phyloP scores from a whole-genome alignment of 2,113 vertebrate species.

The Leiothrix lutea region DNA sequence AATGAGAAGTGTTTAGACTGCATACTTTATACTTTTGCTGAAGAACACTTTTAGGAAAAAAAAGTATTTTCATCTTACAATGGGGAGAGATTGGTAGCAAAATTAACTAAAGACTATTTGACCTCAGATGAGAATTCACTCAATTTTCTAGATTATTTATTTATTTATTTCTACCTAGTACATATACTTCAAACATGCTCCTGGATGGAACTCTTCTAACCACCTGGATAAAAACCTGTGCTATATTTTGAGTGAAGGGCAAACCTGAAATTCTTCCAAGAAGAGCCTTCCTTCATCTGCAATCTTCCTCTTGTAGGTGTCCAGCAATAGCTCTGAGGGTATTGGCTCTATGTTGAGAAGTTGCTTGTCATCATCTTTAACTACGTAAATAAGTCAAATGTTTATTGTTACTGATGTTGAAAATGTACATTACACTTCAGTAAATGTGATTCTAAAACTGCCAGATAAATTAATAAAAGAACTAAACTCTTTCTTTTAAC shows the following conservation, averaged over 20 bases:
- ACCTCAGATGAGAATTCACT: background rate
- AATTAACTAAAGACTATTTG: background rate
- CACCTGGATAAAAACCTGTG: background rate
- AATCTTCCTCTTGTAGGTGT: constrained; percentile 88
- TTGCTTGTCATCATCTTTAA: constrained; percentile 81
- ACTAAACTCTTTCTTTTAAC: background rate
- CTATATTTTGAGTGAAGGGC: background rate
- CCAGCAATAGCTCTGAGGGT: constrained; percentile 81
- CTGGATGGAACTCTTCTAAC: background rate
- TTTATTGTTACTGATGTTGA: background rate
- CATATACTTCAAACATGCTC: background rate
- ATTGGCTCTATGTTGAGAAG: constrained; percentile 89
- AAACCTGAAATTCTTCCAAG: constrained; percentile 95
- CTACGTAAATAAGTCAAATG: background rate
- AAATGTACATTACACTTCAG: background rate
- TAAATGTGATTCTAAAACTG: background rate
- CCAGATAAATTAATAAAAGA: background rate
- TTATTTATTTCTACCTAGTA: background rate
- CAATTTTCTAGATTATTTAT: background rate
- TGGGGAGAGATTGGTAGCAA: background rate
- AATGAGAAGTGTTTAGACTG: background rate
- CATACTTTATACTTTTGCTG: background rate
- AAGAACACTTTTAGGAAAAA: background rate
- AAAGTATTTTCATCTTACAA: background rate
- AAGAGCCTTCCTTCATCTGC: constrained; percentile 94